These are phyloP conservation scores for Nasonovia ribisnigri DNA, from an alignment of 2,888 invertebrate genomes.

Conservation along the genomic window DNA sequence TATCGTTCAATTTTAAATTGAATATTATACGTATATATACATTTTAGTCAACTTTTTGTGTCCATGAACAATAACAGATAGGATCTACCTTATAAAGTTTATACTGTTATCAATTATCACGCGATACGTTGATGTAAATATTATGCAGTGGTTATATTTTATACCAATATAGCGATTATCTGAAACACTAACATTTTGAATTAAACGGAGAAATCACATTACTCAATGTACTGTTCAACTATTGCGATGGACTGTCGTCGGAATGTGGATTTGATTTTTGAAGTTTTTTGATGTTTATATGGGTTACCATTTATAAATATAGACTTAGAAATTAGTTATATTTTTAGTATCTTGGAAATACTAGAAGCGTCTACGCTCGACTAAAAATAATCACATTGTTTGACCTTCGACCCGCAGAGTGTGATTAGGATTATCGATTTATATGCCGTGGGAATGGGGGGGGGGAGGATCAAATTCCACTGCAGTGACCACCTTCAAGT, in stretches of 20 bases:
- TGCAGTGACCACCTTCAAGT: not conserved
- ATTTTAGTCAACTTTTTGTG: no score
- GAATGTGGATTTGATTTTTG: not conserved
- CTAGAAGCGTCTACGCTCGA: not conserved
- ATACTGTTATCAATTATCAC: not conserved
- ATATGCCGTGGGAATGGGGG: not conserved
- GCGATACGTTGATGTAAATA: not conserved
- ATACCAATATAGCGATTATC: not conserved
- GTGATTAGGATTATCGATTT: not conserved
- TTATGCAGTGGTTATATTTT: not conserved
- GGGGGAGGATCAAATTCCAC: not conserved
- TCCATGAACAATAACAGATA: not conserved
- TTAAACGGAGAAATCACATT: not conserved
- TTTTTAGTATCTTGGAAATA: not conserved
- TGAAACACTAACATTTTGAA: not conserved
- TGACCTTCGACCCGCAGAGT: not conserved
- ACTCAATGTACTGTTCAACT: not conserved
- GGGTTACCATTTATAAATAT: not conserved
- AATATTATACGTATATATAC: not conserved
- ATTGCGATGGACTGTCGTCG: not conserved
- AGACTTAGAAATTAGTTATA: not conserved
- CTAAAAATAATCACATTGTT: not conserved
- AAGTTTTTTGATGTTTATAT: not conserved
- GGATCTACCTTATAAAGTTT: not conserved
- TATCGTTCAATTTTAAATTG: not conserved